Percentiles rank a stretch among this genome's conserved stretches.
These are phyloP conservation scores for Tridacna crocea DNA, from an alignment of 2,888 invertebrate genomes.

Conservation along the genomic window DNA sequence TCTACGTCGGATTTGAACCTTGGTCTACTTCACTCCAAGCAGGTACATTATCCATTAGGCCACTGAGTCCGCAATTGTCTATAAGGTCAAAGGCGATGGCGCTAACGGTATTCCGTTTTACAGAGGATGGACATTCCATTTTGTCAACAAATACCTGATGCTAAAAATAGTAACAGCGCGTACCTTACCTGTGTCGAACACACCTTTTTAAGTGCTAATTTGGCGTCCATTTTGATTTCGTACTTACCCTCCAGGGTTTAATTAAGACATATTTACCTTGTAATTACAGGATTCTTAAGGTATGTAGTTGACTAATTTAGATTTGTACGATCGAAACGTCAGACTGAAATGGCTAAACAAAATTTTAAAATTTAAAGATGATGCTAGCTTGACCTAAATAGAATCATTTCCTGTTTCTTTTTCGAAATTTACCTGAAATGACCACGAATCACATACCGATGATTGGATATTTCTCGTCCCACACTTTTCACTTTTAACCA, in stretches of 20 bases:
- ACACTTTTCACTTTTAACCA: no score
- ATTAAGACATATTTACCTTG: not conserved
- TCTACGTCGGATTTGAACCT: no score
- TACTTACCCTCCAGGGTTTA: not conserved
- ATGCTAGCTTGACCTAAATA: not conserved
- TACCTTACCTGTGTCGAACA: conserved; percentile 4
- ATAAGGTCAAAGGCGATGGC: no score
- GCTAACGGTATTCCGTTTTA: no score
- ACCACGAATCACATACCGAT: no score
- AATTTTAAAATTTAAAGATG: not conserved
- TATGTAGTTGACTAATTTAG: not conserved
- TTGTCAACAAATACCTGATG: conserved; percentile 16
- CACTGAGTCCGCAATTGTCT: no score
- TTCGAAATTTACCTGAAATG: no score
- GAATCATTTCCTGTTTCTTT: conserved; percentile 2
- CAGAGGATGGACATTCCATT: not conserved
- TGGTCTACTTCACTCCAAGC: no score
- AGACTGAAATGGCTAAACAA: not conserved
- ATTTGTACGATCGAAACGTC: not conserved
- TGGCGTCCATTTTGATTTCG: conserved; percentile 20
- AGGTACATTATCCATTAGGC: no score
- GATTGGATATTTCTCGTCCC: no score
- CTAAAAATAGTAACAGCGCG: conserved; percentile 17
- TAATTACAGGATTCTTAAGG: not conserved
- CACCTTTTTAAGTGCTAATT: not conserved